Base-by-base conservation (phyloP, 2,113 vertebrate genomes). In the Quiscalus mexicanus region DNA sequence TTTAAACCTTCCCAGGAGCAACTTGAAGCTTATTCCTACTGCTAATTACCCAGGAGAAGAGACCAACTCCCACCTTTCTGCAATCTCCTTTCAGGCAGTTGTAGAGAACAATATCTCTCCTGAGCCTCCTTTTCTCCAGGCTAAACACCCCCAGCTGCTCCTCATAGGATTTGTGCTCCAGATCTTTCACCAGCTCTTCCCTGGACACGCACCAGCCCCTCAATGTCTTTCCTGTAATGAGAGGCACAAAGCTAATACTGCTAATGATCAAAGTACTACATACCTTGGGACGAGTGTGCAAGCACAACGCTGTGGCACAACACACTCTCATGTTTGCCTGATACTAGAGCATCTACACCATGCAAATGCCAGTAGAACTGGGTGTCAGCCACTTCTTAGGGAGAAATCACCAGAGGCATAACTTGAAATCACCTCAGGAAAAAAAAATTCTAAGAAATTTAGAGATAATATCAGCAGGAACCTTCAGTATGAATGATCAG, bases 31-130 rank as follows among this genome's bases (percentile, higher is more conserved):
- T 33, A 15, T 59, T 47, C 12, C 28, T 45, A 12, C 20, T 41
- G 21, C 39, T 60, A 33, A 50, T 71, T 47, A 53, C 22, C 14
- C 22, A 14, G 11, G n/a, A 60, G 53, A 78, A 37, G 15, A 60
- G 18, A 24, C 2, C 0, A 0, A 35, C 30, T 27, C 41, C 11
- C 31, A 25, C 5, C 25, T 49, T 1, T 0, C 19, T n/a, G 24
- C 27, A 25, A 8, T 10, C 23, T 62, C 53, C 13, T 30, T 60
- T n/a, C 31, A 50, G 65, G 23, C 62, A 55, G 14, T 22, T 55
- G 22, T 11, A 37, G 23, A 67, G 59, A 37, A 3, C 1, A 6
- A 60, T 27, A 7, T 37, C 59, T 60, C 45, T 55, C 45, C 16
- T 41, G 25, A 74, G 23, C 17, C 23, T 74, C 20, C 14, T 62